phyloP scores from a whole-genome alignment of 2,113 vertebrate species.

The Coturnix japonica region DNA sequence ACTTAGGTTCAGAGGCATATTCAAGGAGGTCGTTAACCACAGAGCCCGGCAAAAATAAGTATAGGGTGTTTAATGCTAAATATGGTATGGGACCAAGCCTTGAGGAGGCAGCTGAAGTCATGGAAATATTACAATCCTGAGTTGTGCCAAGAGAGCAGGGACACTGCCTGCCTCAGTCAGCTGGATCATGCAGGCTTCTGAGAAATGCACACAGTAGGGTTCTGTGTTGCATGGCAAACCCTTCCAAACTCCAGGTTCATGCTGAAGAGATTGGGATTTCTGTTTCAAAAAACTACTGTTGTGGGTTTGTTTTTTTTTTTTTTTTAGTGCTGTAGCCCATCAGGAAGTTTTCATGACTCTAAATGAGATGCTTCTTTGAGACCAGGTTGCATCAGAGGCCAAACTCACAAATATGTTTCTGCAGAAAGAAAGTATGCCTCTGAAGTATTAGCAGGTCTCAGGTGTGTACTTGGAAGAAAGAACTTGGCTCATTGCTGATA shows the following conservation, averaged over 20 bases:
- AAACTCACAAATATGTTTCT: not conserved
- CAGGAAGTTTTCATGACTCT: not conserved
- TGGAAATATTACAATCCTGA: not conserved
- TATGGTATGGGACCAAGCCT: not conserved
- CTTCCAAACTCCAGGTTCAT: not conserved
- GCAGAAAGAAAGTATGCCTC: not conserved
- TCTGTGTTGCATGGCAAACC: not conserved
- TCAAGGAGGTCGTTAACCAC: not conserved
- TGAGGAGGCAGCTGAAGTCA: constrained; percentile 5
- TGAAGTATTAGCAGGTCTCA: not conserved
- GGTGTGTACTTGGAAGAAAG: not conserved
- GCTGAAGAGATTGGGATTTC: not conserved
- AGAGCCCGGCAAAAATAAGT: not conserved
- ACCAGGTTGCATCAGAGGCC: not conserved
- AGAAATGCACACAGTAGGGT: not conserved
- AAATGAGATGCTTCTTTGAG: not conserved
- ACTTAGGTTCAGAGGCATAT: not conserved
- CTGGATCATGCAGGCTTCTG: not conserved
- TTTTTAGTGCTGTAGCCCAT: not conserved
- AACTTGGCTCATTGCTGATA: not conserved
- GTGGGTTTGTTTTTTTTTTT: not conserved
- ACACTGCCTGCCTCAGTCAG: not conserved
- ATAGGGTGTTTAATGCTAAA: constrained; percentile 12
- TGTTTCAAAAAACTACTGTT: not conserved
- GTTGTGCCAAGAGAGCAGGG: not conserved